These are phyloP conservation scores for Monarcha castaneiventris DNA, from an alignment of 2,113 vertebrate species.

Conservation along the genomic window DNA sequence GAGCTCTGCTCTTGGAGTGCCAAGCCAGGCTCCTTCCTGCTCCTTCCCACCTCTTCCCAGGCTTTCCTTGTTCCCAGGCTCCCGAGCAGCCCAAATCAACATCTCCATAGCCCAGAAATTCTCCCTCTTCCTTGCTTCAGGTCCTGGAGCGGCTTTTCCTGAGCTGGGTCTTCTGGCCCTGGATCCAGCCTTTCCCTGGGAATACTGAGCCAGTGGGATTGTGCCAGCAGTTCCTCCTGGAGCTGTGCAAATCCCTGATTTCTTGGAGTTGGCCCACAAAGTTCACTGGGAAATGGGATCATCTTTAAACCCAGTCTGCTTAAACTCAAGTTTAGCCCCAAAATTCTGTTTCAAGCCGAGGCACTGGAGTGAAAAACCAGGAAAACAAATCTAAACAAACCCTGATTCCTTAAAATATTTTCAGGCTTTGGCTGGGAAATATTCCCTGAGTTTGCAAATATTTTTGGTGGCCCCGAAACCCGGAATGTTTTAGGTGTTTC, in stretches of 20 bases:
- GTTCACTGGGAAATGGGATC: not conserved
- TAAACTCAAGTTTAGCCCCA: not conserved
- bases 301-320: not conserved
- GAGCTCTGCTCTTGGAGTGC: not conserved
- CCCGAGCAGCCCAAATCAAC: not conserved
- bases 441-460: conserved; percentile 45
- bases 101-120: not conserved
- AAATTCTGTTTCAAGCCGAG: not conserved
- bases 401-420: not conserved
- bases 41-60: not conserved
- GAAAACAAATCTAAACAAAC: not conserved
- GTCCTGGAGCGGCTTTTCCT: not conserved
- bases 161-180: not conserved
- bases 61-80: not conserved
- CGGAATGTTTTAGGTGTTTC: not conserved
- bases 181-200: not conserved
- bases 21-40: not conserved
- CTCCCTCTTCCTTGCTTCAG: not conserved
- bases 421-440: conserved; percentile 20
- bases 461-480: conserved; percentile 1
- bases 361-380: not conserved
- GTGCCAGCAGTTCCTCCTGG: not conserved
- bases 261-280: not conserved
- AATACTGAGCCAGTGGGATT: not conserved
- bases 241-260: not conserved